These are phyloP conservation scores for Uria aalge DNA, from an alignment of 2,113 vertebrate genomes.

Conservation along the genomic window DNA sequence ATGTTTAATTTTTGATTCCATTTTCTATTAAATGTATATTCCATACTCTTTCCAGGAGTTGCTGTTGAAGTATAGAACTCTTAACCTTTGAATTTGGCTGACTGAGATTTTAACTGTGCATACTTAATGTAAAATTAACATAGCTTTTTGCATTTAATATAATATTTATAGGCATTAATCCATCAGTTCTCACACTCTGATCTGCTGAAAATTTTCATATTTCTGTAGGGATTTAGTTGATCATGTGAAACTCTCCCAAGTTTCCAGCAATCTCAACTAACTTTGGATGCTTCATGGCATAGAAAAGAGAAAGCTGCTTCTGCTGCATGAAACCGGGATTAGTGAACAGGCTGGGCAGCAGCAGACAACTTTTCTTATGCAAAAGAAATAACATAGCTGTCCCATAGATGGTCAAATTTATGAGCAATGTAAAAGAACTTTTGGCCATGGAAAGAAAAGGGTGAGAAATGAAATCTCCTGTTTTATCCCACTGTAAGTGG, in stretches of 20 bases:
- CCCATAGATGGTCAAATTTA: not conserved
- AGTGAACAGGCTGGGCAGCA: not conserved
- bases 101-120: not conserved
- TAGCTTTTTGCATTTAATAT: not conserved
- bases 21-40: not conserved
- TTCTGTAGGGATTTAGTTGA: not conserved
- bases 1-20: not conserved
- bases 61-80: not conserved
- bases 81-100: not conserved
- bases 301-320: not conserved
- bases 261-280: not conserved
- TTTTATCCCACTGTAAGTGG: not conserved
- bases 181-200: not conserved
- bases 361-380: not conserved
- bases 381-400: not conserved
- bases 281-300: not conserved
- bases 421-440: not conserved
- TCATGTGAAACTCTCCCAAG: not conserved
- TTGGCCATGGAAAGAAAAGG: not conserved
- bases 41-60: not conserved
- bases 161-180: not conserved
- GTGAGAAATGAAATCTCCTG: not conserved
- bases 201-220: not conserved
- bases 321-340: not conserved
- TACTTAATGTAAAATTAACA: not conserved